phyloP scores from a whole-genome alignment of 2,113 vertebrate species.

The Serilophus lunatus region DNA sequence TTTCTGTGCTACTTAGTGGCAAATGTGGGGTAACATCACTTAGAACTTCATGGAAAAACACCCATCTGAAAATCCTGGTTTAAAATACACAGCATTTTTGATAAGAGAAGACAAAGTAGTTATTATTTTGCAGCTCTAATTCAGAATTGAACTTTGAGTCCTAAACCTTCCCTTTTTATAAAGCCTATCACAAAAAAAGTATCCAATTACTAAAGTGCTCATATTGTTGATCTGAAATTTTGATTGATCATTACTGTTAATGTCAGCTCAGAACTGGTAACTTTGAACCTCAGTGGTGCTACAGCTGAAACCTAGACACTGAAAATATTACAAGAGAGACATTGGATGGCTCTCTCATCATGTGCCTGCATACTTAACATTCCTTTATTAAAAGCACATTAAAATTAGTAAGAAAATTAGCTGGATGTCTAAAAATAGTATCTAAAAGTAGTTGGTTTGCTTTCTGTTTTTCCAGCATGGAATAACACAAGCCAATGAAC shows the following conservation, averaged over 20 bases:
- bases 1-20: neutral
- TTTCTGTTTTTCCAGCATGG: conserved; percentile 82
- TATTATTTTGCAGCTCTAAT: neutral
- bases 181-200: neutral
- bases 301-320: neutral
- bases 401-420: neutral
- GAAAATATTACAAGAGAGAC: neutral
- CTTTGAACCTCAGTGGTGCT: neutral
- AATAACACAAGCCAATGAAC: conserved; percentile 98
- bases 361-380: fast-evolving
- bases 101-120: neutral
- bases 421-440: neutral
- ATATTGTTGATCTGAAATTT: neutral
- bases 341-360: neutral
- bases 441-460: neutral
- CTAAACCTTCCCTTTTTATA: neutral
- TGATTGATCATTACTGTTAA: neutral
- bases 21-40: neutral
- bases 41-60: neutral
- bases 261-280: neutral
- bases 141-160: neutral
- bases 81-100: neutral
- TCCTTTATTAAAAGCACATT: neutral
- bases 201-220: neutral
- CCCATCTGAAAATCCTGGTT: neutral